Base-by-base conservation (phyloP, 2,888 invertebrate species). In the Morpho deidamia region DNA sequence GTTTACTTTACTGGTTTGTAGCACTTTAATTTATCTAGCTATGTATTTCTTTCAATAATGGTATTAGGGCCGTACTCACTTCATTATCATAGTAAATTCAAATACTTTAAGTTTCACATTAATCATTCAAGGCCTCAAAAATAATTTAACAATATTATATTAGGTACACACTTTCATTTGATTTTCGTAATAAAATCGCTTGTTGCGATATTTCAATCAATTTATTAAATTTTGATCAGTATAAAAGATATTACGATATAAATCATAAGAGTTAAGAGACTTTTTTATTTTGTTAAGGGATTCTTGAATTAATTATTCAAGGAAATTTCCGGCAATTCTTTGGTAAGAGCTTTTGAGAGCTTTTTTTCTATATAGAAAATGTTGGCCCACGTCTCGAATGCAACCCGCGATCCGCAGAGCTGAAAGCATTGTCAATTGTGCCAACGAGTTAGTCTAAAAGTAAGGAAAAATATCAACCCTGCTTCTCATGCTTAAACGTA, bases 81-180 rank as follows among this genome's bases (percentile, higher is more conserved):
- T 12, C 11, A 11, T 40, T 40, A n/a, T 46, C 12, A 43, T 33
- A 39, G 43, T 38, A 23, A 44, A 35, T 11, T 44, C 32, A 52
- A 48, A 41, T 23, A 48, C 37, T 37, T 40, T 43, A 54, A 23
- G 23, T 57, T 57, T 44, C 57, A 49, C 35, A 44, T 34, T 47
- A 56, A 56, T 50, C 38, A 50, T n/a, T 53, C 50, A 57, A 54
- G 57, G 57, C 44, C 47, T 35, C 43, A 52, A 51, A 51, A 54
- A 55, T 14, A 37, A 46, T 47, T 47, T 55, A 43, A 53, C 46
- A 38, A 55, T 55, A 53, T 55, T 11, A 44, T 46, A 54, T 48
- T 54, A 54, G 47, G 52, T 47, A 45, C 42, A 46, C 34, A 59
- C 58, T 61, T 61, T 61, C 51, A 44, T 12, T 32, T 11, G 33